Base-by-base conservation (phyloP, 2,113 vertebrate species). In the Sterna hirundo region DNA sequence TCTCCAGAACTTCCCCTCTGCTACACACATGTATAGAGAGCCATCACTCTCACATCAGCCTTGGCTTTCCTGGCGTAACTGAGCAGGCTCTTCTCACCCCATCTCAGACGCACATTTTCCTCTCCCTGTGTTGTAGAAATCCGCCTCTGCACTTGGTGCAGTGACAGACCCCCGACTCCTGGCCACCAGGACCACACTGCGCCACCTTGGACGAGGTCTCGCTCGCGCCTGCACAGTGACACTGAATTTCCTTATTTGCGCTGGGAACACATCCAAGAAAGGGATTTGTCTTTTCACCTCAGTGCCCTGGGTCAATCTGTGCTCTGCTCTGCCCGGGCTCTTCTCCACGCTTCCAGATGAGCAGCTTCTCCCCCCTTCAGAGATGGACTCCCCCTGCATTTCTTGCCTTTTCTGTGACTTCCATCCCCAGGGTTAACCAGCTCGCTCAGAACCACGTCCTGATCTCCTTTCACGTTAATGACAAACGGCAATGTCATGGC, bases 261-360 rank as follows among this genome's bases (percentile, higher is more conserved):
- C 77, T 66, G 80, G 93, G 89, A 95, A 84, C 68, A 23, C 42
- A 27, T 32, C 94, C 96, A 96, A 83, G 83, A 65, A 65, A 17
- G 17, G 72, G 91, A 94, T 97, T 94, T 95, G 88, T 36, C 86
- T 92, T 94, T 83, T 91, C 80, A 94, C 88, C 88, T 82, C 51
- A 51, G 84, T 69, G 74, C 26, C 87, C 87, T 76, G 61, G 91
- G 89, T 96, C 94, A 97, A 92, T 74, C 88, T 83, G 40, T 80
- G 49, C 76, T 93, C 71, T 80, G 58, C 68, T 77, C 66, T 74
- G 76, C 58, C 62, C 4, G 2, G 40, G 49, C 83, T 91, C 83
- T 80, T 65, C 40, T 64, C 83, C 2, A 0, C 2, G 0, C 5
- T 69, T 58, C 57, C 61, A 87, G 47, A 61, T 2, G 44, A 95